These are phyloP conservation scores for Morone chrysops DNA, from an alignment of 2,113 vertebrate species.

Conservation along the genomic window DNA sequence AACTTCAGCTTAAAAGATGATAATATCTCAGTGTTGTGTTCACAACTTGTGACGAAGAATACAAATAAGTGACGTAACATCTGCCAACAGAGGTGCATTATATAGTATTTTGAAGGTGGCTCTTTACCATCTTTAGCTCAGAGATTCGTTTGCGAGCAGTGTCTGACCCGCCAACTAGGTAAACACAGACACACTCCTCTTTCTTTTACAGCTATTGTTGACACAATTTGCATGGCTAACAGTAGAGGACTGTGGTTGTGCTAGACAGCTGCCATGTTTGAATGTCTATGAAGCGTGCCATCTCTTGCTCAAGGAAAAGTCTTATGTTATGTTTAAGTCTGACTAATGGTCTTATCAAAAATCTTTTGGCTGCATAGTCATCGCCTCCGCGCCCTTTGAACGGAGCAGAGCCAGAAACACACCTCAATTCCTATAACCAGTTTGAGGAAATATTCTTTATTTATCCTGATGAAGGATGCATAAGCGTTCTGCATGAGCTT, in stretches of 20 bases:
- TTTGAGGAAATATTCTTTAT: constrained; percentile 24
- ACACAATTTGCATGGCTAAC: background rate
- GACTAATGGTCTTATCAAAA: constrained; percentile 57
- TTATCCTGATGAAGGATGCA: background rate
- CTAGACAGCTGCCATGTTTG: constrained; percentile 6
- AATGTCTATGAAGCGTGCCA: background rate
- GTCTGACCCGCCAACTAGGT: background rate
- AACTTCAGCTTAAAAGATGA: no score
- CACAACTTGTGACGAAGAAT: background rate
- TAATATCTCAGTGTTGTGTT: background rate
- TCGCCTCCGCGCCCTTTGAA: constrained; percentile 48
- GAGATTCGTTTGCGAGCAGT: background rate
- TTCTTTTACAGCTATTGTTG: background rate
- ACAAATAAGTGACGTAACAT: background rate
- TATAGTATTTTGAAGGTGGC: background rate
- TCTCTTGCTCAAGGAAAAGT: background rate
- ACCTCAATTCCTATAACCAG: constrained; percentile 31
- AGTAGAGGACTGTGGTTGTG: background rate
- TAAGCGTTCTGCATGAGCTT: background rate
- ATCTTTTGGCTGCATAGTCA: background rate
- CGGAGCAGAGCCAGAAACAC: constrained; percentile 12
- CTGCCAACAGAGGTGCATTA: no score
- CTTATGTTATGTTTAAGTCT: background rate
- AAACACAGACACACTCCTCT: background rate
- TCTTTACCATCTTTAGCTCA: background rate